phyloP scores from a whole-genome alignment of 2,113 vertebrate species.

The Cebus imitator region DNA sequence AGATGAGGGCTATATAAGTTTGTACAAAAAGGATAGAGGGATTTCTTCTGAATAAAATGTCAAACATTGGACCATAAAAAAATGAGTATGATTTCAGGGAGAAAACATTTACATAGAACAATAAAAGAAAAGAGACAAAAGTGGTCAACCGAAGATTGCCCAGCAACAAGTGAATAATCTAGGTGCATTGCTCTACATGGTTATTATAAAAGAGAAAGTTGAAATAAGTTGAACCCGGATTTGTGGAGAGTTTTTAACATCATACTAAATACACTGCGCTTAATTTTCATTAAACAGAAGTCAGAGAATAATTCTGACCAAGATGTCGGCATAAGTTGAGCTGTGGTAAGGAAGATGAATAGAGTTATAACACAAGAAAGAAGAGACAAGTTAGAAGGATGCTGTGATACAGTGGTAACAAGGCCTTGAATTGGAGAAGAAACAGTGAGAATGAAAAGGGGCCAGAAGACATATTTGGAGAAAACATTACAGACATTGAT shows the following conservation, averaged over 20 bases:
- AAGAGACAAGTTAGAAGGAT: not conserved
- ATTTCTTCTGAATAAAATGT: slow-evolving; percentile 16
- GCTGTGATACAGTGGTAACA: not conserved
- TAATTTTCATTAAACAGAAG: not conserved
- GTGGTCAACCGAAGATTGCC: not conserved
- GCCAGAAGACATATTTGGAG: not conserved
- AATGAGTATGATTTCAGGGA: not conserved
- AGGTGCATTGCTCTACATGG: not conserved
- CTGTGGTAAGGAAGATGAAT: not conserved
- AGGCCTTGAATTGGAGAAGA: not conserved
- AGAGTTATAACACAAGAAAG: not conserved
- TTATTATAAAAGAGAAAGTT: not conserved
- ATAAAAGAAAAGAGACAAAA: not conserved
- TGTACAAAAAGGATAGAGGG: not conserved
- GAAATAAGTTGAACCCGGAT: not conserved
- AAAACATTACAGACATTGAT: not conserved
- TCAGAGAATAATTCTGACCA: not conserved
- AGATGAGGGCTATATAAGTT: not conserved
- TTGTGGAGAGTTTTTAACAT: not conserved
- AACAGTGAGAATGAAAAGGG: not conserved
- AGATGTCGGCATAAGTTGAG: not conserved
- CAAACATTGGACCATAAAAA: not conserved
- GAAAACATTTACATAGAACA: not conserved
- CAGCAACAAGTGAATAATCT: not conserved
- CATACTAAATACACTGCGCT: not conserved